A percentile compares a stretch with the other conserved stretches of the same genome.
These are phyloP conservation scores for Rousettus leschenaultii DNA, from an alignment of 2,113 vertebrate genomes.

Conservation along the genomic window DNA sequence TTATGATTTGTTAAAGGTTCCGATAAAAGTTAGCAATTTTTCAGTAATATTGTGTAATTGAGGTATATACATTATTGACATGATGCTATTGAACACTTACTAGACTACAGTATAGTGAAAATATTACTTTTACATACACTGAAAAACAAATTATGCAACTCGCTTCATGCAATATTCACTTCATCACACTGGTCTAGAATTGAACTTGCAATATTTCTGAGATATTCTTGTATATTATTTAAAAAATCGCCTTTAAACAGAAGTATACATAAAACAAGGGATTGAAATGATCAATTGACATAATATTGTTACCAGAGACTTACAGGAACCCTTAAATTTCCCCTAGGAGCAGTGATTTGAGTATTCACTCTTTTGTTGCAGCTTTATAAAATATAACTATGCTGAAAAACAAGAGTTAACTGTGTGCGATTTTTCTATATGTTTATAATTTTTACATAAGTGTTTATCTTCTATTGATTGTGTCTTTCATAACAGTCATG, in stretches of 20 bases:
- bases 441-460: neutral
- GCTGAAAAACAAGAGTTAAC: neutral
- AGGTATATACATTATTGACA: neutral
- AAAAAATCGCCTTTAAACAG: neutral
- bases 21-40: neutral
- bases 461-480: neutral
- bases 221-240: neutral
- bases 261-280: neutral
- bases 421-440: neutral
- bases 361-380: neutral
- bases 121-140: neutral
- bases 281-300: neutral
- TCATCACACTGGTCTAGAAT: neutral
- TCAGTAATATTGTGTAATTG: neutral
- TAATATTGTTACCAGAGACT: neutral
- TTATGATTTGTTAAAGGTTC: neutral
- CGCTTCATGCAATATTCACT: neutral
- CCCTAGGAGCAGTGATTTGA: neutral
- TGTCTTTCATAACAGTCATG: neutral
- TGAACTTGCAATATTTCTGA: neutral
- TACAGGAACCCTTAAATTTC: neutral
- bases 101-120: neutral
- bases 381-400: neutral
- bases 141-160: neutral
- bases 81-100: neutral